Percentiles rank a stretch among this genome's conserved stretches.
phyloP scores from a whole-genome alignment of 2,888 invertebrate genomes.

The Neuroscelio doddi region DNA sequence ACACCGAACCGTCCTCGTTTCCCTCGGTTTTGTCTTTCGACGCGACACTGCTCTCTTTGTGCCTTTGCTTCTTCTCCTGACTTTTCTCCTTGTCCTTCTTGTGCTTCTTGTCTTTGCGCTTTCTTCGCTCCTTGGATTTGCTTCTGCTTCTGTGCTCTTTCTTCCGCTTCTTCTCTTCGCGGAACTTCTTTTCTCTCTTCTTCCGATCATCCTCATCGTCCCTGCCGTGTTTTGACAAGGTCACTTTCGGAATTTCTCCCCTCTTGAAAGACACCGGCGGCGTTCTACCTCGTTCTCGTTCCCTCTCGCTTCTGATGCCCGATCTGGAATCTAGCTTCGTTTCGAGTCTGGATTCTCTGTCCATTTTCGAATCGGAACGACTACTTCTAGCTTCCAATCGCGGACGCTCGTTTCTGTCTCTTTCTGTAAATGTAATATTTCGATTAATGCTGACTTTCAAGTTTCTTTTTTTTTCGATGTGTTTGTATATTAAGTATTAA shows the following conservation, averaged over 20 bases:
- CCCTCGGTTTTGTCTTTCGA: conserved; percentile 49
- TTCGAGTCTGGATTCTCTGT: conserved; percentile 45
- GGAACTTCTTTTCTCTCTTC: conserved; percentile 56
- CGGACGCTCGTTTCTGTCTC: conserved; percentile 59
- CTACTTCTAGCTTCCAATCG: conserved; percentile 55
- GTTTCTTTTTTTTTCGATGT: too few relatives aligned
- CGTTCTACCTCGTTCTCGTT: conserved; percentile 62
- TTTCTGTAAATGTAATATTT: conserved; percentile 8
- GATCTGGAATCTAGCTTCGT: conserved; percentile 47
- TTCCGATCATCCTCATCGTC: conserved; percentile 60
- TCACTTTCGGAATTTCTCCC: conserved; percentile 51
- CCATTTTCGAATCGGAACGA: conserved; percentile 48
- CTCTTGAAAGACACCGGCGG: conserved; percentile 55
- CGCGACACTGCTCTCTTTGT: conserved; percentile 66
- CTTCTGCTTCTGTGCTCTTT: conserved; percentile 66
- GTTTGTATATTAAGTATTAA: too few relatives aligned
- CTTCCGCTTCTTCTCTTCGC: conserved; percentile 62
- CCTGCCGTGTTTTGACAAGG: conserved; percentile 55
- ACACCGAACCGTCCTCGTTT: conserved; percentile 31
- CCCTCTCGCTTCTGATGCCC: conserved; percentile 56
- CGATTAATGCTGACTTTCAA: too few relatives aligned
- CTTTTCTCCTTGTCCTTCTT: conserved; percentile 67
- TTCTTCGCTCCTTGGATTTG: conserved; percentile 61
- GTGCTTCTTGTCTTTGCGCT: conserved; percentile 60
- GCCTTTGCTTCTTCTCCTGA: conserved; percentile 73